Evolutionary conservation across 2,888 invertebrate genomes (phyloP).

Genomic region (Hypolimnas misippus): DNA sequence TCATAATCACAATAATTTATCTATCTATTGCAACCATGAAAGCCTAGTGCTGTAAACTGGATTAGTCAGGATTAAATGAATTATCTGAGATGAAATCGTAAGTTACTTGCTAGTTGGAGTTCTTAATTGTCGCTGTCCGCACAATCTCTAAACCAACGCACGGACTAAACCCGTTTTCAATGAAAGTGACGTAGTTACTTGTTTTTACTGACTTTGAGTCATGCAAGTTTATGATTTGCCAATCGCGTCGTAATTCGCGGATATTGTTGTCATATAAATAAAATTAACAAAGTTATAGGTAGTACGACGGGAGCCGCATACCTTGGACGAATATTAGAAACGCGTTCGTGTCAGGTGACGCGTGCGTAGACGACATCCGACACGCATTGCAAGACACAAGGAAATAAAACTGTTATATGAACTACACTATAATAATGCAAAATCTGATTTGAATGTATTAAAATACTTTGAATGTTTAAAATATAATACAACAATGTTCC

Average conservation of each 20-base stretch:
- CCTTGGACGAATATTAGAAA: constrained; percentile 53
- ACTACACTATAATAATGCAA: constrained; percentile 11
- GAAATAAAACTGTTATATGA: constrained; percentile 55
- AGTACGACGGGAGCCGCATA: constrained; percentile 48
- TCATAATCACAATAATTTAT: background rate
- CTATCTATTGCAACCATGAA: constrained; percentile 4
- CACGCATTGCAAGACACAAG: constrained; percentile 72
- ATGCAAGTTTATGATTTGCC: constrained; percentile 36
- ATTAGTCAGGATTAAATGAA: constrained; percentile 38
- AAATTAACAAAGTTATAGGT: constrained; percentile 25
- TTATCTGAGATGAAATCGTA: constrained; percentile 40
- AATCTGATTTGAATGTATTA: background rate
- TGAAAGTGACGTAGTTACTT: constrained; percentile 42
- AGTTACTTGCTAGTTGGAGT: constrained; percentile 35
- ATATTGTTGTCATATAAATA: constrained; percentile 17
- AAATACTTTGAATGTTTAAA: background rate
- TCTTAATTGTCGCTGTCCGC: constrained; percentile 42
- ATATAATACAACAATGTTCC: constrained; percentile 1
- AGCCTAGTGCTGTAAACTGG: constrained; percentile 31
- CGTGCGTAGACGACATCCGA: constrained; percentile 68
- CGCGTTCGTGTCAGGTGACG: constrained; percentile 63
- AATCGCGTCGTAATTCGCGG: constrained; percentile 10
- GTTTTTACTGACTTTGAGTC: constrained; percentile 38
- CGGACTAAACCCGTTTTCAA: constrained; percentile 41
- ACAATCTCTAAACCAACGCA: constrained; percentile 34